A percentile compares a stretch with the other conserved stretches of the same genome.
Conservation (phyloP, 2,888 invertebrate genomes). For the Cantharis rustica region DNA sequence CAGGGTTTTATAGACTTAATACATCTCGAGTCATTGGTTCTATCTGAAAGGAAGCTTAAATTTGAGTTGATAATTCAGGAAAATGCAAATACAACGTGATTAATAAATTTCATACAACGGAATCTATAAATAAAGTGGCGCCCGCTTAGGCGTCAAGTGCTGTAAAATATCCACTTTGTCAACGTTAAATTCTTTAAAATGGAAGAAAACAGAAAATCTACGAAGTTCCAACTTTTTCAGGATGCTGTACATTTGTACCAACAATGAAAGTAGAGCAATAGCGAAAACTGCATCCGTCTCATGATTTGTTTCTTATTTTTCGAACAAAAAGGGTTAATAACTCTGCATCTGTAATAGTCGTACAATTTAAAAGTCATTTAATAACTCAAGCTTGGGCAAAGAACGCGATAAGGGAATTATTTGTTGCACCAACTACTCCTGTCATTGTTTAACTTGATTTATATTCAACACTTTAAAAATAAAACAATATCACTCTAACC, state of each 20-base stretch:
- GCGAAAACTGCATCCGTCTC: neutral
- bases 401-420: neutral
- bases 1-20: neutral
- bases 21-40: neutral
- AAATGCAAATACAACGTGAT: neutral
- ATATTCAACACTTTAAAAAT: neutral
- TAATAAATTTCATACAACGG: neutral
- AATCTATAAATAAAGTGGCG: constrained; percentile 3
- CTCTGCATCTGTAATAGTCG: neutral
- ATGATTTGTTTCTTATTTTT: neutral
- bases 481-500: neutral
- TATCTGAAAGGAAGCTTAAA: neutral
- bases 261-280: neutral
- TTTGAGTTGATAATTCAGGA: neutral
- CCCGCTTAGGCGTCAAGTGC: constrained; percentile 10
- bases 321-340: neutral
- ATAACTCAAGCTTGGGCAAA: neutral
- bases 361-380: neutral
- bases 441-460: neutral
- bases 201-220: neutral
- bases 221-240: neutral
- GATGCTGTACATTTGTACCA: neutral
- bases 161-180: constrained; percentile 3
- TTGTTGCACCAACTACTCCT: neutral
- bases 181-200: neutral